Base-by-base conservation (phyloP, 2,113 vertebrate genomes). In the Larimichthys crocea region DNA sequence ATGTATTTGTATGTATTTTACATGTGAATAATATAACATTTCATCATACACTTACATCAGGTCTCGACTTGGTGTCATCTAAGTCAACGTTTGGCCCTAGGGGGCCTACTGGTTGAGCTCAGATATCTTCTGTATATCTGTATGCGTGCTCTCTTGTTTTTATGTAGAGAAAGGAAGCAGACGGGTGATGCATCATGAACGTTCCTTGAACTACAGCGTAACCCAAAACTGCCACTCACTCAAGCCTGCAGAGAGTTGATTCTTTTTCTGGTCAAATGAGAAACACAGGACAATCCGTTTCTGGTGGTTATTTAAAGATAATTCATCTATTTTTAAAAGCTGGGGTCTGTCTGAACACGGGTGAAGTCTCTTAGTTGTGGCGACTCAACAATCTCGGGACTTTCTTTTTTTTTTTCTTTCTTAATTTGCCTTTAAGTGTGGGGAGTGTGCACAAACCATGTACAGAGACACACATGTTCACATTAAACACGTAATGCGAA, bases 141-240 rank as follows among this genome's bases (percentile, higher is more conserved):
- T 35, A 7, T 35, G 56, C 12, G 49, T 40, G 35, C 35, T 8
- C 52, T 76, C 6, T 26, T 60, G 35, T 85, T 84, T 85, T 82
- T 68, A 40, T 60, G 44, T 5, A 35, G 46, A 42, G 57, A 74
- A 40, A 52, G 17, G 65, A 80, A 68, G 69, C 69, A 70, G 77
- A 72, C 10, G 19, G 20, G 44, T 73, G 82, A 76, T 74, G 82
- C 72, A 66, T 86, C 78, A 50, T 89, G 67, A 80, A 79, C 69
- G 60, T 77, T 87, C 60, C 71, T 62, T 88, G 71, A 86, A 88
- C 76, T 79, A 35, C 67, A 69, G 76, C 49, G 66, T 76, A 87
- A 88, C 85, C 85, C 61, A 79, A 83, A 89, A 87, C 79, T 82
- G 79, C 80, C 85, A 86, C 68, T 86, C 86, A 76, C 67, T 90